Conservation (phyloP, 2,797 vertebrate species). For the Jordanella pulchra region DNA sequence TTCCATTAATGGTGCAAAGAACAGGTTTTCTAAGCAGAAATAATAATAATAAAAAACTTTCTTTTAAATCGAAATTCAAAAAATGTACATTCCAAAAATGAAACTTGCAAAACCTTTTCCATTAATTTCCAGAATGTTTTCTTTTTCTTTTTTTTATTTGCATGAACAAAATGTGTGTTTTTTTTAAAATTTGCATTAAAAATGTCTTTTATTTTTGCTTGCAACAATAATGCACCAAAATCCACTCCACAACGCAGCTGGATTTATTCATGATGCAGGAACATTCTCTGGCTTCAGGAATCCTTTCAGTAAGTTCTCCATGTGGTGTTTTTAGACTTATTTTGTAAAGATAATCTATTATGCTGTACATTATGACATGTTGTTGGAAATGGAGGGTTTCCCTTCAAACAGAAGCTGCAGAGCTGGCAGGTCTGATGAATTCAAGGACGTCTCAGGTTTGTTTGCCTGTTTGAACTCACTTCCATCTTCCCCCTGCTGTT, state of each 20-base stretch:
- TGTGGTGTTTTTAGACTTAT: slow-evolving; percentile 35
- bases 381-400: slow-evolving; percentile 21
- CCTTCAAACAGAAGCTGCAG: slow-evolving; percentile 41
- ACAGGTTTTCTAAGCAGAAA: too few relatives aligned
- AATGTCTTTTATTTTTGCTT: too few relatives aligned
- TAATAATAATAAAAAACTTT: too few relatives aligned
- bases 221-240: too few relatives aligned
- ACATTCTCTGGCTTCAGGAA: slow-evolving; percentile 25
- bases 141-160: too few relatives aligned
- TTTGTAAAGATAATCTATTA: slow-evolving; percentile 39
- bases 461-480: slow-evolving; percentile 42
- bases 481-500: slow-evolving; percentile 42
- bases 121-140: too few relatives aligned
- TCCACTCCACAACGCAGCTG: not conserved
- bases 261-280: slow-evolving; percentile 15
- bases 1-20: too few relatives aligned
- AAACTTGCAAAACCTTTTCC: too few relatives aligned
- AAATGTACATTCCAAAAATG: too few relatives aligned
- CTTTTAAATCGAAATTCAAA: too few relatives aligned
- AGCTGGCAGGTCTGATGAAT: slow-evolving; percentile 18
- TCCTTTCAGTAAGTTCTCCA: slow-evolving; percentile 37
- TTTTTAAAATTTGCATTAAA: too few relatives aligned
- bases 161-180: too few relatives aligned
- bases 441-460: slow-evolving; percentile 57
- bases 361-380: slow-evolving; percentile 28